These are phyloP conservation scores for Drosophila bunnanda DNA, from an alignment of 2,888 invertebrate species.

Conservation along the genomic window DNA sequence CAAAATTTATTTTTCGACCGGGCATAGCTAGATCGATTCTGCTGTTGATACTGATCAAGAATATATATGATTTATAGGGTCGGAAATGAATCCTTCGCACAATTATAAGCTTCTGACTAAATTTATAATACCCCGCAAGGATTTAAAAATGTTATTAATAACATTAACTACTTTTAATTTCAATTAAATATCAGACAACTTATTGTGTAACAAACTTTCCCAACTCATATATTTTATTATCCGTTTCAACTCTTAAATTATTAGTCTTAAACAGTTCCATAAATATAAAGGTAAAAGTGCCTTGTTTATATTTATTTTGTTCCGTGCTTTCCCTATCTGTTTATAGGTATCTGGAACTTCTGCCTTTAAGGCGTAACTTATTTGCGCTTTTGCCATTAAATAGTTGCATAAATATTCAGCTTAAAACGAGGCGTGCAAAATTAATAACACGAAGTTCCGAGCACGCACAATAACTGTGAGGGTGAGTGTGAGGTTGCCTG, in stretches of 20 bases:
- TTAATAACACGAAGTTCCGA: slow-evolving; percentile 40
- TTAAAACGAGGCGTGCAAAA: slow-evolving; percentile 50
- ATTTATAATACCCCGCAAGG: too few relatives aligned
- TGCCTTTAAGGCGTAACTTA: slow-evolving; percentile 59
- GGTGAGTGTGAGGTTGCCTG: slow-evolving; percentile 19
- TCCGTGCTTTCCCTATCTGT: slow-evolving; percentile 25
- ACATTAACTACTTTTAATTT: too few relatives aligned
- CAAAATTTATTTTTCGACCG: too few relatives aligned
- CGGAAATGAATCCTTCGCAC: too few relatives aligned
- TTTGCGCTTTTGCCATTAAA: slow-evolving; percentile 46
- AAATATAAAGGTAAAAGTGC: background rate
- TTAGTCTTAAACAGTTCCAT: background rate
- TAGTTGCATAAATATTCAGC: slow-evolving; percentile 69
- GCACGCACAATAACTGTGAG: slow-evolving; percentile 28
- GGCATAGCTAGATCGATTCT: too few relatives aligned
- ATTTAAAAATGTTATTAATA: too few relatives aligned
- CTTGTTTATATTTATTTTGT: slow-evolving; percentile 5
- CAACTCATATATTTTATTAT: background rate
- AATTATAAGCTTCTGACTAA: too few relatives aligned
- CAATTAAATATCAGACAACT: background rate
- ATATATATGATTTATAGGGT: too few relatives aligned
- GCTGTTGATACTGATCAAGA: too few relatives aligned
- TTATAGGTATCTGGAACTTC: slow-evolving; percentile 15
- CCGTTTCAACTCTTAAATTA: background rate
- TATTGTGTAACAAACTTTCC: background rate